A percentile compares a stretch with the other conserved stretches of the same genome.
These are phyloP conservation scores for Drosophila lowei DNA, from an alignment of 1,140 invertebrate species.

Conservation along the genomic window DNA sequence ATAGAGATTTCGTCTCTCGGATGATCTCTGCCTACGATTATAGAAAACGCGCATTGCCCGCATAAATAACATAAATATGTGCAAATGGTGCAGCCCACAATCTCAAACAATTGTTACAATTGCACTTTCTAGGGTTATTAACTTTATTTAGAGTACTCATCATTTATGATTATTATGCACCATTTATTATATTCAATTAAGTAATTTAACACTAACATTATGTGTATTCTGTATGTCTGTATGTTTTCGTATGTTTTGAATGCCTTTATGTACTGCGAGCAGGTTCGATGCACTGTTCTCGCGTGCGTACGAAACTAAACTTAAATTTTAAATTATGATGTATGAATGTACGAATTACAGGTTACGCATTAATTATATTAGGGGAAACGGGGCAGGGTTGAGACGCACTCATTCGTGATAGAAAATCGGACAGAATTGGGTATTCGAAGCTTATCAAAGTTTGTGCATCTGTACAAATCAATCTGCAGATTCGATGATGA, in stretches of 20 bases:
- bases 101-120: neutral
- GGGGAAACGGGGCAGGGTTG: conserved; percentile 13
- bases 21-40: no score
- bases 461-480: conserved; percentile 32
- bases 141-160: conserved; percentile 48
- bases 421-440: conserved; percentile 6
- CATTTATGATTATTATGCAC: conserved; percentile 67
- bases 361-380: conserved; percentile 23
- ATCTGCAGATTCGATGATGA: conserved; percentile 21
- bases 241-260: conserved; percentile 26
- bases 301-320: conserved; percentile 14
- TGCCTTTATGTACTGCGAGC: conserved; percentile 16
- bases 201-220: conserved; percentile 55
- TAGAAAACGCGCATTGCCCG: no score
- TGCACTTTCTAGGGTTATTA: conserved; percentile 23
- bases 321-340: conserved; percentile 8
- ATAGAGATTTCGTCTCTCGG: no score
- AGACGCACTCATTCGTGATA: conserved; percentile 12
- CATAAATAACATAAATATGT: no score
- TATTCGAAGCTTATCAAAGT: conserved; percentile 24
- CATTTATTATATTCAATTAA: conserved; percentile 74
- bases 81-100: neutral
- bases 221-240: conserved; percentile 43
- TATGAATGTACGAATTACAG: conserved; percentile 12
- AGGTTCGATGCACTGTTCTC: conserved; percentile 5